Conservation (phyloP, 2,797 vertebrate species). For the Gila robusta region DNA sequence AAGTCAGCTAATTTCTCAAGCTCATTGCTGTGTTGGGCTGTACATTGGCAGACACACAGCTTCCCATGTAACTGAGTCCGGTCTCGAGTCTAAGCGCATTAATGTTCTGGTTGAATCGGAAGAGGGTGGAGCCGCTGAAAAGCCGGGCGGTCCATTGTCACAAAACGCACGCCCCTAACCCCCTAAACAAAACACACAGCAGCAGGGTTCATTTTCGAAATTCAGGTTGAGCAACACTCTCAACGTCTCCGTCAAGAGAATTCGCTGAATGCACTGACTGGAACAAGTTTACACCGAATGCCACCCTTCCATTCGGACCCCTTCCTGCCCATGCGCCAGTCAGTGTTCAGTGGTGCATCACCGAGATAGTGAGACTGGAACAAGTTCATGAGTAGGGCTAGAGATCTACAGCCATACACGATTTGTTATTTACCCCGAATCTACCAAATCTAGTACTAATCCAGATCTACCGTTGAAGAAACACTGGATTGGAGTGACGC, state of each 20-base stretch:
- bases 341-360: not conserved
- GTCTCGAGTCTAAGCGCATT: slow-evolving; percentile 57
- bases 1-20: not conserved
- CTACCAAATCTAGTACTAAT: not conserved
- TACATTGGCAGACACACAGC: not conserved
- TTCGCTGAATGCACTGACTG: not conserved
- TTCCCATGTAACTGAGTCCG: slow-evolving; percentile 59
- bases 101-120: slow-evolving; percentile 57
- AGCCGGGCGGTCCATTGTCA: slow-evolving; percentile 77
- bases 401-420: not conserved
- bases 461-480: not conserved
- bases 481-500: slow-evolving; percentile 71
- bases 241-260: not conserved
- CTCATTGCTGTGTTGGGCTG: not conserved
- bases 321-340: not conserved
- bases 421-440: slow-evolving; percentile 6
- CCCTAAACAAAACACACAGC: slow-evolving; percentile 51
- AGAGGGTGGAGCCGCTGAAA: slow-evolving; percentile 70
- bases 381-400: not conserved
- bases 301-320: too few relatives aligned
- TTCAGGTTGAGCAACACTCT: slow-evolving; percentile 29
- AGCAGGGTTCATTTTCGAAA: slow-evolving; percentile 52
- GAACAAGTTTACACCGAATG: not conserved
- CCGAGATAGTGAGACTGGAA: not conserved
- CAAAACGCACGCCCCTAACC: slow-evolving; percentile 67